Base-by-base conservation (phyloP, 2,888 invertebrate species). In the Monopis laevigella region DNA sequence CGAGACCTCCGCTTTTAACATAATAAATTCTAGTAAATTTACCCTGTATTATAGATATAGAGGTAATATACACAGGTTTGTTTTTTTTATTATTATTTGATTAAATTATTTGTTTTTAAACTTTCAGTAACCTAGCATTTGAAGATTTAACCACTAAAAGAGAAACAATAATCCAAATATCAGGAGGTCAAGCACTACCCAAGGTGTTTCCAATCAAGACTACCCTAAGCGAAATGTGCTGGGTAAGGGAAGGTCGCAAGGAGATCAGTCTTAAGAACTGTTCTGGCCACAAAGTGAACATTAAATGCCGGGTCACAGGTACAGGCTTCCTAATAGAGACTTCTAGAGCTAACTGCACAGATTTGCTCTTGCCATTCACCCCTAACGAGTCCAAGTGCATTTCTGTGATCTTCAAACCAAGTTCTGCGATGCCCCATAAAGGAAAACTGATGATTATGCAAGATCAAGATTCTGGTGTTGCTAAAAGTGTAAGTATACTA, bases 211-310 rank as follows among this genome's bases (percentile, higher is more conserved):
- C 78, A 0, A 65, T 80, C 14, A 74, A 75, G 45, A 74, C 73
- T 0, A 78, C 65, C 44, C 53, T 60, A 46, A 58, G 51, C 26
- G 52, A 53, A 1, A 52, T 80, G 46, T 72, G 75, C 0, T 80
- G 73, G 70, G 67, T 77, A 2, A 57, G 68, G 2, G 41, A 61
- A 0, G 77, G 69, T 1, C 51, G 71, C 5, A 78, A 73, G 41
- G 75, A 78, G 39, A 52, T 80, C 1, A 77, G 71, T 40, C 45
- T 80, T 41, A 75, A 75, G 48, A 80, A 77, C 43, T 56, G 53
- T 0, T 56, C 58, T 0, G 58, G 73, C 17, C 70, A 59, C 39
- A 74, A 68, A 50, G 48, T 77, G 10, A 63, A 70, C 13, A 54
- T 77, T 2, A 54, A 68, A 14, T 75, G 74, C 38, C 65, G 68